Percentiles rank a stretch among this genome's conserved stretches.
Evolutionary conservation across 2,113 vertebrate species (phyloP).

Genomic region (Choloepus hoffmanni): DNA sequence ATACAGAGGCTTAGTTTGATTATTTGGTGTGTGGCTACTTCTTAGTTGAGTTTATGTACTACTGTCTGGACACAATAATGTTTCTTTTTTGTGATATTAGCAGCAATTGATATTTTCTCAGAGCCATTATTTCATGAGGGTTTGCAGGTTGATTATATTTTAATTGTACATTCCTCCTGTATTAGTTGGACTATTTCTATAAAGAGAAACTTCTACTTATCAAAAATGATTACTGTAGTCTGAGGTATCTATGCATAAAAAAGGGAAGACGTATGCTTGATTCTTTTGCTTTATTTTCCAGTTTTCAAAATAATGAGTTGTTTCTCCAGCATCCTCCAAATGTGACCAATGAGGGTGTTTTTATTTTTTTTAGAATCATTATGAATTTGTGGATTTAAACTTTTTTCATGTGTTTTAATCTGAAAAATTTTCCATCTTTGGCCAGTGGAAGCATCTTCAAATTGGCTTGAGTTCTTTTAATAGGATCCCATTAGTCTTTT

Average conservation of each 20-base stretch:
- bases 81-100: background rate
- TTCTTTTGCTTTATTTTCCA: background rate
- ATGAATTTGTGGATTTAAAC: slow-evolving; percentile 16
- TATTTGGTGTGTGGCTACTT: background rate
- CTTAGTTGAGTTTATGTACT: background rate
- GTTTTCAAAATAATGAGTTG: slow-evolving; percentile 35
- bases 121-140: background rate
- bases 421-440: background rate
- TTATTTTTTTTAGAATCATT: background rate
- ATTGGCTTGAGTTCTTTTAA: background rate
- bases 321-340: background rate
- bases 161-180: background rate
- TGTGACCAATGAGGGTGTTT: background rate
- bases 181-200: background rate
- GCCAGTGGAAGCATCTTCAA: background rate
- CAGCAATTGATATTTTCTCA: background rate
- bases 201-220: background rate
- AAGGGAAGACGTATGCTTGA: background rate
- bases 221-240: background rate
- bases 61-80: background rate
- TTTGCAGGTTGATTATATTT: slow-evolving; percentile 14
- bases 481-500: background rate
- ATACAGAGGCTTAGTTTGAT: background rate
- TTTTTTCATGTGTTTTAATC: background rate
- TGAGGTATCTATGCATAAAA: background rate